Conservation (phyloP, 37 sponge, comb jelly and placozoan species). For the Aphrocallistes beatrix region DNA sequence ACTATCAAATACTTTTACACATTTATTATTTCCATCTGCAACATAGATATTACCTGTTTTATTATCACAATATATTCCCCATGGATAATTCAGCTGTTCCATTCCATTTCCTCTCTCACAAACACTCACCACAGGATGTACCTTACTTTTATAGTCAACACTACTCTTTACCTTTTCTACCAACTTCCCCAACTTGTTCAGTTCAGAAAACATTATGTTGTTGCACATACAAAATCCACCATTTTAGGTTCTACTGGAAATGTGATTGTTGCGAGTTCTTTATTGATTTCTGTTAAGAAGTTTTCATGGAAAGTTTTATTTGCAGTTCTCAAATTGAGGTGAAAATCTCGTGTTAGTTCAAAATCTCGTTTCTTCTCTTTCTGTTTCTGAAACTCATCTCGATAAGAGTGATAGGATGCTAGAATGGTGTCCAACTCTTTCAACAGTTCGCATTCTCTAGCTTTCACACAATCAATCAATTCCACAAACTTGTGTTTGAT, state of each 20-base stretch:
- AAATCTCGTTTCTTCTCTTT: background rate
- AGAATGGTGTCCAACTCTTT: background rate
- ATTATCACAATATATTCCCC: background rate
- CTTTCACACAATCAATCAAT: background rate
- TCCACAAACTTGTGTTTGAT: background rate
- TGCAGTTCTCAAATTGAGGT: too few species aligned
- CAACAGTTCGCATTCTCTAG: background rate
- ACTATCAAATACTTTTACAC: background rate
- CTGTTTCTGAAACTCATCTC: background rate
- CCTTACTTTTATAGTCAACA: background rate
- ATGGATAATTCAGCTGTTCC: background rate
- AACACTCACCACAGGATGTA: background rate
- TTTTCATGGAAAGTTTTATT: background rate
- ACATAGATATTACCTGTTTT: background rate
- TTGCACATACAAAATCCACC: background rate
- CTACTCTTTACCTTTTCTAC: background rate
- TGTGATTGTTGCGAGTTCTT: background rate
- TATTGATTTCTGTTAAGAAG: background rate
- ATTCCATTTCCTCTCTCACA: background rate
- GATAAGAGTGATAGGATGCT: background rate
- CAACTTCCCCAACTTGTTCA: background rate
- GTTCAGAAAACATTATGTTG: background rate
- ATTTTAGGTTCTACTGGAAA: background rate
- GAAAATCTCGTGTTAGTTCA: too few species aligned
- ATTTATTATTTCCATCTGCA: background rate